Base-by-base conservation (phyloP, 2,113 vertebrate genomes). In the Cyanoramphus novaezelandiae region DNA sequence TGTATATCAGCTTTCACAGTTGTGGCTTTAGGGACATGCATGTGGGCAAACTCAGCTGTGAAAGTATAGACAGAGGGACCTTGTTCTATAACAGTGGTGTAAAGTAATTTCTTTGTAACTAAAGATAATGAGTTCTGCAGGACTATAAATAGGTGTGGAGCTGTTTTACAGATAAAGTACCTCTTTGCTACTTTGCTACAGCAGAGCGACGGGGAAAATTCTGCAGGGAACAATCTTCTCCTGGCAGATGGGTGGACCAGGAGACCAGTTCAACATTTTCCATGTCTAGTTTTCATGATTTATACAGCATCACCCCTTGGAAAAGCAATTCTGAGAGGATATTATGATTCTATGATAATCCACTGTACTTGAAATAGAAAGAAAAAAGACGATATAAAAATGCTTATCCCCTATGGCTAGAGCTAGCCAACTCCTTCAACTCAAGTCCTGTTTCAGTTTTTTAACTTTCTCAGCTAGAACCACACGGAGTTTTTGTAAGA, bases 211-310 rank as follows among this genome's bases (percentile, higher is more conserved):
- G 70, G 77, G 80, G 65, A n/a, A 95, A 91, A 95, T 82, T 95
- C 93, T 91, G 62, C 86, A 87, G 95, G 95, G 95, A 95, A 79
- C 92, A 94, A 94, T 96, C 83, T 93, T 68, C 82, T 91, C 25
- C 47, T 82, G 86, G 86, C 93, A 62, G 83, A 94, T 72, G 72
- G 92, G 41, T 88, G 90, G 92, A 92, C 76, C 72, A 94, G 65
- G 80, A 94, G 77, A 96, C 76, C 80, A 72, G 81, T 77, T 88
- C 2, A 8, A 90, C 76, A 88, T 89, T 93, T 96, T 71, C 80
- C 65, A 49, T 62, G 88, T 93, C 92, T 97, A 94, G 52, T 95
- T 96, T 92, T 78, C 62, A 72, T 92, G 90, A 97, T 95, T 95
- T 92, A 96, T 91, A 82, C 13, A 74, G 4, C 47, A 79, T 62